Percentiles rank a stretch among this genome's conserved stretches.
Evolutionary conservation across 2,888 invertebrate species (phyloP).

Genomic region (Adineta ricciae): DNA sequence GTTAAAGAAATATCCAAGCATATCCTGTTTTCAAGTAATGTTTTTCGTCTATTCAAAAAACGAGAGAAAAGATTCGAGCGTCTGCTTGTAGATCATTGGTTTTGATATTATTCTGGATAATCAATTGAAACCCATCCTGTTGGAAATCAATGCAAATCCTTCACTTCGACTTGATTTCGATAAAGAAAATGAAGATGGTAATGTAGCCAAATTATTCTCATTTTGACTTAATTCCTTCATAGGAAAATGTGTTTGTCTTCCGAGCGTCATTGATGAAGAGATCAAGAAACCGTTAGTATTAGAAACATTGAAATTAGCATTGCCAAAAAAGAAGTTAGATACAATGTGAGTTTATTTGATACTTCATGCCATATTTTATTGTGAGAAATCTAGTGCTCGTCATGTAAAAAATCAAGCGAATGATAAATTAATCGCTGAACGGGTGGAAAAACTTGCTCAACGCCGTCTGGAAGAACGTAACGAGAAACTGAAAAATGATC

Average conservation of each 20-base stretch:
- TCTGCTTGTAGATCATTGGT: constrained; percentile 50
- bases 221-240: constrained; percentile 36
- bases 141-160: constrained; percentile 54
- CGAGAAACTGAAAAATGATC: background rate
- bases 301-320: constrained; percentile 50
- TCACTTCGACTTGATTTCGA: constrained; percentile 51
- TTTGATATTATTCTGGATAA: constrained; percentile 52
- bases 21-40: constrained; percentile 52
- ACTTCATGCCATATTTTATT: background rate
- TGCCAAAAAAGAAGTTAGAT: constrained; percentile 38
- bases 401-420: background rate
- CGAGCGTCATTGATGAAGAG: constrained; percentile 47
- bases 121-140: constrained; percentile 49
- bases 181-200: constrained; percentile 36
- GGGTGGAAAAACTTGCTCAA: constrained; percentile 3
- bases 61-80: background rate
- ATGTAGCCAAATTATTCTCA: background rate
- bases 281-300: constrained; percentile 52
- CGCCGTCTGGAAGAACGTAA: background rate
- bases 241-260: constrained; percentile 41
- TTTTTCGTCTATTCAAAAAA: background rate
- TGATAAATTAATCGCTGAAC: background rate
- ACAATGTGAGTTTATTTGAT: constrained; percentile 4
- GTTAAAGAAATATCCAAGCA: constrained; percentile 44
- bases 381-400: background rate